Evolutionary conservation across 1,140 invertebrate genomes (phyloP).

Genomic region (Coenobita brevimanus): DNA sequence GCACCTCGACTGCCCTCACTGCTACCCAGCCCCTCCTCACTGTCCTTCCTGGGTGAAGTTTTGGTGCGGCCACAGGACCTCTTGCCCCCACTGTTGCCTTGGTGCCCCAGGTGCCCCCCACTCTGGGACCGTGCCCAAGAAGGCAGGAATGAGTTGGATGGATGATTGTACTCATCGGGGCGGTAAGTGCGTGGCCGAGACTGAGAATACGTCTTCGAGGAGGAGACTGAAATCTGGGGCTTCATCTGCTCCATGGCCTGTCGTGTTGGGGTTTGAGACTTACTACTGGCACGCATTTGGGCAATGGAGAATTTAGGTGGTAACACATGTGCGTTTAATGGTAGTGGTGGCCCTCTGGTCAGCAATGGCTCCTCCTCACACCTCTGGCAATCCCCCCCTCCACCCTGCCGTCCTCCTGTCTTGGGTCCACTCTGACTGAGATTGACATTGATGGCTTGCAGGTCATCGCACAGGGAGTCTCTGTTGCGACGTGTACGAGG

Average conservation of each 20-base stretch:
- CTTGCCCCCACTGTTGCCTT: constrained; percentile 33
- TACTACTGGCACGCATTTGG: constrained; percentile 54
- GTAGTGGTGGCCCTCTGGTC: constrained; percentile 46
- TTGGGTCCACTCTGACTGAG: constrained; percentile 35
- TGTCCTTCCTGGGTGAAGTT: constrained; percentile 52
- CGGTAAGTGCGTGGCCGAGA: constrained; percentile 59
- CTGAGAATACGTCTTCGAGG: constrained; percentile 55
- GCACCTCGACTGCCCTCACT: constrained; percentile 28
- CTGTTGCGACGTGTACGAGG: constrained; percentile 51
- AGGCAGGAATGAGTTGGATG: constrained; percentile 43
- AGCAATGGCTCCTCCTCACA: constrained; percentile 58
- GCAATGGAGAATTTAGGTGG: constrained; percentile 58
- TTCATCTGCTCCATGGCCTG: constrained; percentile 59
- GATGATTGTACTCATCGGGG: constrained; percentile 57
- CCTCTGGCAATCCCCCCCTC: constrained; percentile 42
- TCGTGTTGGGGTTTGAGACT: constrained; percentile 55
- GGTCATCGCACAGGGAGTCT: constrained; percentile 51
- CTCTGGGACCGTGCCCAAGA: constrained; percentile 42
- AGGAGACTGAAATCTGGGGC: constrained; percentile 23
- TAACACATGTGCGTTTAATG: constrained; percentile 49
- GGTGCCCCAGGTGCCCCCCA: constrained; percentile 27
- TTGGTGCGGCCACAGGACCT: constrained; percentile 39
- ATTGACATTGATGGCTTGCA: constrained; percentile 44
- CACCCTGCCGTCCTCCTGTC: constrained; percentile 39
- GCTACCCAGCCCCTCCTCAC: constrained; percentile 32